A percentile compares a stretch with the other conserved stretches of the same genome.
Evolutionary conservation across 2,888 invertebrate genomes (phyloP).

Genomic region (Prosopocoilus inquinatus): DNA sequence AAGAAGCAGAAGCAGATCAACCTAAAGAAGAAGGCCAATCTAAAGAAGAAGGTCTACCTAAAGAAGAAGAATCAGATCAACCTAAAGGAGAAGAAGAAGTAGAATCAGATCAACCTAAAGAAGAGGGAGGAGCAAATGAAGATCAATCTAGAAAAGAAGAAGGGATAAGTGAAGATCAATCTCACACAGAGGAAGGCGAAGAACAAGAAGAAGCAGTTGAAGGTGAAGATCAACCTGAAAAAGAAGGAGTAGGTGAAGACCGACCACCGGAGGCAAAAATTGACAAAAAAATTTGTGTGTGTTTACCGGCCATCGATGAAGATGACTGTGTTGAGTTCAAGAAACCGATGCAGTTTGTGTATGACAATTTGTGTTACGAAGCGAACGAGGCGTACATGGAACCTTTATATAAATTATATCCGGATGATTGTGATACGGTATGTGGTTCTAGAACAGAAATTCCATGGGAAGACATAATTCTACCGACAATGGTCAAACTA

Average conservation of each 20-base stretch:
- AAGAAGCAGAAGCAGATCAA: neutral
- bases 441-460: constrained; percentile 26
- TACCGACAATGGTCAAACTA: constrained; percentile 20
- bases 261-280: too few species aligned
- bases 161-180: neutral
- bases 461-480: constrained; percentile 27
- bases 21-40: neutral
- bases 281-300: too few species aligned
- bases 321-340: too few species aligned
- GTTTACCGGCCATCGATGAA: too few species aligned
- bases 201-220: neutral
- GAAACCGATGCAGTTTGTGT: constrained; percentile 1
- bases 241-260: neutral
- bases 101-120: neutral
- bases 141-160: neutral
- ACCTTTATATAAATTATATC: constrained; percentile 18
- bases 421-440: constrained; percentile 13
- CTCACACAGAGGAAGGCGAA: neutral
- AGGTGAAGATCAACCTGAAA: neutral
- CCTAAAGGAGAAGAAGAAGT: neutral
- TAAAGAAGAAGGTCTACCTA: neutral
- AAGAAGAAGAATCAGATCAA: constrained; percentile 2
- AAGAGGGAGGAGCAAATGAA: neutral
- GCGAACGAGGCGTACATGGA: constrained; percentile 25
- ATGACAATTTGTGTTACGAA: constrained; percentile 3